Evolutionary conservation across 2,888 invertebrate species (phyloP).

Genomic region (Platypus cylindrus): DNA sequence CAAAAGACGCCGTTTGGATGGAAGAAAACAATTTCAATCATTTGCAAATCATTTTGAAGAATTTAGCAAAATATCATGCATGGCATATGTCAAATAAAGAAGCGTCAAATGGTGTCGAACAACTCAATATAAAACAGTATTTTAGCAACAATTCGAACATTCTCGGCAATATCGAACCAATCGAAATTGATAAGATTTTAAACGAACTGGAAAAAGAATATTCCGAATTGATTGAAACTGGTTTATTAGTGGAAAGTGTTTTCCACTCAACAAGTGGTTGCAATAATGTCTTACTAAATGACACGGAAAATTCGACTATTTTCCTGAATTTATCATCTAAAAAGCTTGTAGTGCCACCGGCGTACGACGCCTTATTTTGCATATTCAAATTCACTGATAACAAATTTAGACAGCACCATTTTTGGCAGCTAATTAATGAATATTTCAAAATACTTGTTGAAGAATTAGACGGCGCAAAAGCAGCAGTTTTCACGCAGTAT

Average conservation of each 20-base stretch:
- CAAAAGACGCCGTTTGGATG: slow-evolving; percentile 3
- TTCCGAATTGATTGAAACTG: neutral
- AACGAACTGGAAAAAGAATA: neutral
- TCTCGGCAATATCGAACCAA: neutral
- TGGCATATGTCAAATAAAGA: slow-evolving; percentile 2
- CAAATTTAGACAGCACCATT: slow-evolving; percentile 8
- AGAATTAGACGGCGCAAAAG: neutral
- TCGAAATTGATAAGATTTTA: neutral
- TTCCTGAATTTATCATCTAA: neutral
- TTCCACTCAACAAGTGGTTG: neutral
- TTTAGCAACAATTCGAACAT: neutral
- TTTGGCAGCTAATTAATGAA: slow-evolving; percentile 8
- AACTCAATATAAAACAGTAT: slow-evolving; percentile 15
- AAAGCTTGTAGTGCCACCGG: slow-evolving; percentile 5
- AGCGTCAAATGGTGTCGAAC: slow-evolving; percentile 12
- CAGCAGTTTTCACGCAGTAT: neutral
- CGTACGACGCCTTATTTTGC: slow-evolving; percentile 10
- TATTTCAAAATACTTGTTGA: slow-evolving; percentile 12
- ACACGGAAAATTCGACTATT: neutral
- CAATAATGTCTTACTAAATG: neutral
- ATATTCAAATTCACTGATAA: slow-evolving; percentile 9
- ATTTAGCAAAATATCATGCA: neutral
- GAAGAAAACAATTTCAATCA: neutral
- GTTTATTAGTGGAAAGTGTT: neutral
- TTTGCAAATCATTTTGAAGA: slow-evolving; percentile 1